These are phyloP conservation scores for Astatotilapia flaviijosephi DNA, from an alignment of 2,113 vertebrate species.

Conservation along the genomic window DNA sequence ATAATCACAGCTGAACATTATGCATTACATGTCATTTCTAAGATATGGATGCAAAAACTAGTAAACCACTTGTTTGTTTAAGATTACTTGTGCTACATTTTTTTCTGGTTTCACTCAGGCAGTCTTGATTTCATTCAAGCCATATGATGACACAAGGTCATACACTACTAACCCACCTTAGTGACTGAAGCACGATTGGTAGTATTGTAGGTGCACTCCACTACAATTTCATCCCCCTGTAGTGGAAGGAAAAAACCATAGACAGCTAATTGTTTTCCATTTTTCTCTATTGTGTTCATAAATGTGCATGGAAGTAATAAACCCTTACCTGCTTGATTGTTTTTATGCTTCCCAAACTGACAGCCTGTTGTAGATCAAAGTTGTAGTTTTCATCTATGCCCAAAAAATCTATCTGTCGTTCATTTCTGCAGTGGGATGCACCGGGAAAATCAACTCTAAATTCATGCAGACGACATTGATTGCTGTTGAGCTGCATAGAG, in stretches of 20 bases:
- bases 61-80: neutral
- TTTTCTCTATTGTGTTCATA: neutral
- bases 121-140: neutral
- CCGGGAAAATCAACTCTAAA: neutral
- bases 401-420: slow-evolving; percentile 69
- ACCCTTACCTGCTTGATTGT: slow-evolving; percentile 62
- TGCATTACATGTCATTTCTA: neutral
- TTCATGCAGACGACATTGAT: neutral
- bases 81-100: neutral
- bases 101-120: neutral
- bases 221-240: slow-evolving; percentile 64
- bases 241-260: neutral
- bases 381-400: slow-evolving; percentile 74
- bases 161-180: neutral
- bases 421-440: slow-evolving; percentile 58
- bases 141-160: neutral
- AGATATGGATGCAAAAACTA: neutral
- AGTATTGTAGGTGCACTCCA: slow-evolving; percentile 71
- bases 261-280: neutral
- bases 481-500: neutral
- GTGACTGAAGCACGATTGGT: slow-evolving; percentile 26
- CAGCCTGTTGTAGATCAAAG: slow-evolving; percentile 74
- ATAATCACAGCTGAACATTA: neutral
- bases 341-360: slow-evolving; percentile 54
- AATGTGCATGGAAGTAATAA: neutral